Evolutionary conservation across 92 coral and sea anemone species (phyloP).

Genomic region (Meandrina meandrites): DNA sequence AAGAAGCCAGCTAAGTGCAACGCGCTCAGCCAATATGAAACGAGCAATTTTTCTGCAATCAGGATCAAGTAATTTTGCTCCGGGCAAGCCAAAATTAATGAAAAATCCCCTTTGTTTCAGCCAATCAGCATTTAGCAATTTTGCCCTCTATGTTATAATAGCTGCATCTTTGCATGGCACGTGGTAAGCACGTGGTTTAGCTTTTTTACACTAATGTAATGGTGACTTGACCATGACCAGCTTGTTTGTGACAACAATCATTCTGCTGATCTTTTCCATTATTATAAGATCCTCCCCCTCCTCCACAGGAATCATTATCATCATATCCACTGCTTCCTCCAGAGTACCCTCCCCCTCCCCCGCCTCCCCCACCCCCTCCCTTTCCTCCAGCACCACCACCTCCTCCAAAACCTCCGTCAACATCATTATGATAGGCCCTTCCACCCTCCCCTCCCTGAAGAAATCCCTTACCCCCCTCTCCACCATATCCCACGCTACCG

Average conservation of each 20-base stretch:
- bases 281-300: not conserved
- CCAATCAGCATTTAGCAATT: too few relatives aligned
- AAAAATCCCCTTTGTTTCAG: too few relatives aligned
- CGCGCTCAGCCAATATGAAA: too few relatives aligned
- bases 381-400: not conserved
- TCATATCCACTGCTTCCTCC: not conserved
- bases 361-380: too few relatives aligned
- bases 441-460: not conserved
- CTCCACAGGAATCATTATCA: not conserved
- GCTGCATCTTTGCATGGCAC: too few relatives aligned
- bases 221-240: not conserved
- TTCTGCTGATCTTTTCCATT: not conserved
- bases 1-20: too few relatives aligned
- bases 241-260: not conserved
- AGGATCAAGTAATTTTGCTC: too few relatives aligned
- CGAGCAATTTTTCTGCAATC: too few relatives aligned
- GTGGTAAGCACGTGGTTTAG: too few relatives aligned
- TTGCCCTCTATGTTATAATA: too few relatives aligned
- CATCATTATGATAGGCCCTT: not conserved
- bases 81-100: too few relatives aligned
- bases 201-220: too few relatives aligned
- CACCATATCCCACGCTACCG: not conserved
- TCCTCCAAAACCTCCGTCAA: not conserved
- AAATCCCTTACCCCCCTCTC: not conserved
- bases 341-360: not conserved